phyloP scores from a whole-genome alignment of 92 coral and sea anemone species.

The Muricea muricata region DNA sequence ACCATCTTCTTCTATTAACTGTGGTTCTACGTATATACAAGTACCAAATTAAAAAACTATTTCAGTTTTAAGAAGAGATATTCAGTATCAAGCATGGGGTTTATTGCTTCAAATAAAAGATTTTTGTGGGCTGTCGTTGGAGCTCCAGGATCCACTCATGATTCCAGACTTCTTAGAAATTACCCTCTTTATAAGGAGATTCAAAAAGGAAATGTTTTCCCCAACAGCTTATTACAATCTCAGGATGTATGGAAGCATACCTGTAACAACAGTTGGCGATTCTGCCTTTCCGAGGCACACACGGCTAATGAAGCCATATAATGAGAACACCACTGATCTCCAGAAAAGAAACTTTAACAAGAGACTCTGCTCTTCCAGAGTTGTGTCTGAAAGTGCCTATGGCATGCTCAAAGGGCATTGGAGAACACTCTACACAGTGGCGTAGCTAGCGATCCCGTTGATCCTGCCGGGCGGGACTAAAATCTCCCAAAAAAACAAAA shows the following conservation, averaged over 20 bases:
- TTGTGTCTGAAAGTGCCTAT: constrained; percentile 68
- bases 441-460: too few relatives aligned
- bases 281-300: constrained; percentile 63
- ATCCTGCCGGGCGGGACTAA: too few relatives aligned
- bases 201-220: constrained; percentile 60
- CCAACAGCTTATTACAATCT: constrained; percentile 45
- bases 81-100: constrained; percentile 72
- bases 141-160: constrained; percentile 71
- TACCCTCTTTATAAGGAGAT: constrained; percentile 66
- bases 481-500: too few relatives aligned
- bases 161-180: constrained; percentile 64
- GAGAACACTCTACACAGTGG: constrained; percentile 69
- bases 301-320: constrained; percentile 69
- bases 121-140: constrained; percentile 75
- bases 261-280: constrained; percentile 68
- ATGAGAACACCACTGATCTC: constrained; percentile 61
- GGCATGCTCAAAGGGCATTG: constrained; percentile 74
- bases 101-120: constrained; percentile 65
- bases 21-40: constrained; percentile 70
- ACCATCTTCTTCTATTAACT: too few relatives aligned
- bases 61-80: constrained; percentile 73
- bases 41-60: constrained; percentile 66
- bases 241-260: constrained; percentile 61
- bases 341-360: constrained; percentile 62
- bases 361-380: constrained; percentile 67